phyloP scores from a whole-genome alignment of 2,888 invertebrate genomes.

The Minunthozetes semirufus region DNA sequence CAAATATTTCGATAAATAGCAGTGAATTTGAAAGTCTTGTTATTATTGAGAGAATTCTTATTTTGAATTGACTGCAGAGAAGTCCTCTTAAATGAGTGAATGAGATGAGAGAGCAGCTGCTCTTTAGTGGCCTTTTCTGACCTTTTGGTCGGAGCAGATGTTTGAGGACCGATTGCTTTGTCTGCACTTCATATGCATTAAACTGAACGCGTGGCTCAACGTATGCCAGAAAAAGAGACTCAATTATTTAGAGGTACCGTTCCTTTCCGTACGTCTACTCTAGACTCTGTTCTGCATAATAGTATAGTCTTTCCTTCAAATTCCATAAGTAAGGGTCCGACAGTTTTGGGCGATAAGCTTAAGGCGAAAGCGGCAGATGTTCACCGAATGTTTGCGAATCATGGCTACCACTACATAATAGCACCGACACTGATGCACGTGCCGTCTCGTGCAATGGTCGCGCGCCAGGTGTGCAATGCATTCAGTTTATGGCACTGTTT shows the following conservation, averaged over 20 bases:
- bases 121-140: constrained; percentile 19
- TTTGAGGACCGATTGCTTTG: neutral
- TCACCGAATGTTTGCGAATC: constrained; percentile 9
- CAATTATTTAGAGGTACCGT: constrained; percentile 28
- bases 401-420: neutral
- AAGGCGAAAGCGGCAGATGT: constrained; percentile 25
- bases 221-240: constrained; percentile 11
- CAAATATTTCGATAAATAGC: neutral
- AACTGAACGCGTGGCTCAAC: constrained; percentile 23
- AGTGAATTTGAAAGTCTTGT: neutral
- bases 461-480: constrained; percentile 16
- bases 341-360: constrained; percentile 11
- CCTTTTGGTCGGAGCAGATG: constrained; percentile 24
- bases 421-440: constrained; percentile 1
- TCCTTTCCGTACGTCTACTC: constrained; percentile 2
- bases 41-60: neutral
- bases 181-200: neutral
- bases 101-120: constrained; percentile 12
- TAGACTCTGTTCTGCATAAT: neutral
- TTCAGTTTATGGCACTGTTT: constrained; percentile 5
- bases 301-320: neutral
- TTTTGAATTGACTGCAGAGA: neutral
- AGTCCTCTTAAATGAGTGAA: neutral
- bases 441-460: constrained; percentile 24
- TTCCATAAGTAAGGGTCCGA: neutral